A percentile compares a stretch with the other conserved stretches of the same genome.
Conservation (phyloP, 1,140 invertebrate genomes). For the Triops cancriformis region DNA sequence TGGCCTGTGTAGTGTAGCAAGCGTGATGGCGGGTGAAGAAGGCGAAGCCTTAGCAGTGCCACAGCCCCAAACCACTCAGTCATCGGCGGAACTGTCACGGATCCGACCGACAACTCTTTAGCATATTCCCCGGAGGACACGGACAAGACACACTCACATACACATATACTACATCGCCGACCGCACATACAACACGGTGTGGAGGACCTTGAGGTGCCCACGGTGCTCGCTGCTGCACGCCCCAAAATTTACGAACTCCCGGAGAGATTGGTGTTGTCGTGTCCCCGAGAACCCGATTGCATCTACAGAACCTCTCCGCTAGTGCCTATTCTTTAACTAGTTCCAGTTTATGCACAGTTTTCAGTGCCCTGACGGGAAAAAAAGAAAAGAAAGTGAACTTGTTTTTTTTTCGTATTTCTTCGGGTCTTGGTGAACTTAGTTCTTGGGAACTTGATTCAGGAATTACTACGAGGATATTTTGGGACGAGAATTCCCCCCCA, state of each 20-base stretch:
- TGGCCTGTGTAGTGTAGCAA: conserved; percentile 12
- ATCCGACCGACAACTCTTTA: conserved; percentile 13
- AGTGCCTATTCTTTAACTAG: background rate
- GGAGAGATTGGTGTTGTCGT: background rate
- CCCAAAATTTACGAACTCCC: conserved; percentile 9
- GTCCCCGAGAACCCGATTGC: background rate
- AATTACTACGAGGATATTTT: no score
- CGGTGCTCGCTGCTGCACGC: conserved; percentile 7
- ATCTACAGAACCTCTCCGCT: background rate
- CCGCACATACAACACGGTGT: background rate
- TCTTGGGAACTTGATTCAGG: background rate
- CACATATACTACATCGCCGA: background rate
- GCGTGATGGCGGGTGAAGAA: conserved; percentile 12
- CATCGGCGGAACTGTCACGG: conserved; percentile 11
- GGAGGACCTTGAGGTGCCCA: background rate
- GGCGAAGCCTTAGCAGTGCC: conserved; percentile 11
- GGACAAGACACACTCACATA: conserved; percentile 5
- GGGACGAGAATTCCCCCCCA: no score
- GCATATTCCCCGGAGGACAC: conserved; percentile 7
- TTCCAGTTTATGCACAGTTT: background rate
- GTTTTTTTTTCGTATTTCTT: background rate
- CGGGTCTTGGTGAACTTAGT: background rate
- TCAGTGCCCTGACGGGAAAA: background rate
- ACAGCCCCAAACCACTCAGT: conserved; percentile 12
- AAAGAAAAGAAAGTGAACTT: background rate